Evolutionary conservation across 2,113 vertebrate species (phyloP).

Genomic region (Chitala chitala): DNA sequence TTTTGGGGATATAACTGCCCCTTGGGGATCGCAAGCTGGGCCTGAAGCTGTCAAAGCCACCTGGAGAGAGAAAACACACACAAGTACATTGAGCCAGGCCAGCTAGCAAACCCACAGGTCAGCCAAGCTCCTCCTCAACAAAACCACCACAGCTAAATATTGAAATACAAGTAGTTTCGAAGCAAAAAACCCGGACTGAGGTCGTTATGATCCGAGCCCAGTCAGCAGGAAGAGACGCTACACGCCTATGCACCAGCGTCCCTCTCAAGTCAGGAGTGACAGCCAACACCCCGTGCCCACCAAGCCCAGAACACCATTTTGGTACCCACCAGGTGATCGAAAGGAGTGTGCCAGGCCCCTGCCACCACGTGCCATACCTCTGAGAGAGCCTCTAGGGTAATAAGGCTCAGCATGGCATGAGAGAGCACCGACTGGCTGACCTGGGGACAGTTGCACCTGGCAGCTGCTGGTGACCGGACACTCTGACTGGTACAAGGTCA

Average conservation of each 20-base stretch:
- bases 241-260: too few species aligned
- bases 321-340: constrained; percentile 69
- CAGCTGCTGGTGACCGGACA: constrained; percentile 65
- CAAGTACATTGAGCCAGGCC: background rate
- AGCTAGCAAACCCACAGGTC: too few species aligned
- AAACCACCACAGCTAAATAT: too few species aligned
- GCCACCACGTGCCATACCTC: constrained; percentile 75
- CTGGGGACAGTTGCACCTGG: constrained; percentile 69
- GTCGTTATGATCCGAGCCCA: too few species aligned
- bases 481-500: constrained; percentile 65
- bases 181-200: too few species aligned
- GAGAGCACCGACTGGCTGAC: constrained; percentile 54
- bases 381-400: constrained; percentile 66
- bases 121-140: too few species aligned
- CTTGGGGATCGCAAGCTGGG: constrained; percentile 58
- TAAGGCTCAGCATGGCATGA: constrained; percentile 68
- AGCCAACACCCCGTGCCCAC: too few species aligned
- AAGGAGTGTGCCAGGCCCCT: constrained; percentile 66
- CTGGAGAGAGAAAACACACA: background rate
- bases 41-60: constrained; percentile 69
- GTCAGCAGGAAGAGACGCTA: too few species aligned
- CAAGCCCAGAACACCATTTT: too few species aligned
- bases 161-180: too few species aligned
- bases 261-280: too few species aligned
- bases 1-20: constrained; percentile 65